Conservation (phyloP, 64 coral and sea anemone species). For the Actinia tenebrosa region DNA sequence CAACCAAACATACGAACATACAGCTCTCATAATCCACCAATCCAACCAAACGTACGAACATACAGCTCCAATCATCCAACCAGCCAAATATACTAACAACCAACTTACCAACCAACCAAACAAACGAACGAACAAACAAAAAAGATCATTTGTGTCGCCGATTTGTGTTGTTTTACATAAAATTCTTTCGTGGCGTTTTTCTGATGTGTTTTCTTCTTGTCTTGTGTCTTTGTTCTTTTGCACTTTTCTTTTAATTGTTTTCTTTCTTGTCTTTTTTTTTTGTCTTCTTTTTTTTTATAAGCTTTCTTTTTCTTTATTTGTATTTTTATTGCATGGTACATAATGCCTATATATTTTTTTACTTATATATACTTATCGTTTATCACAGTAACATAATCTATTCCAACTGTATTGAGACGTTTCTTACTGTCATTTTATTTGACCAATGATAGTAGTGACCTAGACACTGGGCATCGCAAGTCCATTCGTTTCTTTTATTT, state of each 20-base stretch:
- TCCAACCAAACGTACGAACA: too few species aligned
- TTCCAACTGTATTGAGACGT: background rate
- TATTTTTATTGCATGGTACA: background rate
- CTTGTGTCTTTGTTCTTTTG: background rate
- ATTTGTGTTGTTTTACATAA: too few species aligned
- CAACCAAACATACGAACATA: too few species aligned
- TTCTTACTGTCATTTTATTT: background rate
- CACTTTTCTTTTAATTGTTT: background rate
- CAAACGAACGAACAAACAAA: too few species aligned
- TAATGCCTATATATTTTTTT: background rate
- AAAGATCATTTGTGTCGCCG: too few species aligned
- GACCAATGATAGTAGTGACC: too few species aligned
- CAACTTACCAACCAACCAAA: too few species aligned
- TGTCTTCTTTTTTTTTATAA: background rate
- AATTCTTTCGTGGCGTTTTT: background rate
- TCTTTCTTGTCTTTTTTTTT: background rate
- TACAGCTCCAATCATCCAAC: too few species aligned
- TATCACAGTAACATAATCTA: background rate
- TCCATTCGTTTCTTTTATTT: too few species aligned
- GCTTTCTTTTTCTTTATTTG: background rate
- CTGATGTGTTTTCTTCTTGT: background rate
- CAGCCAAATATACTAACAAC: too few species aligned
- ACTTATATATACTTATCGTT: background rate
- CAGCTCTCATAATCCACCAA: too few species aligned
- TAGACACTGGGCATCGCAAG: too few species aligned